Base-by-base conservation (phyloP, 2,113 vertebrate genomes). In the Pituophis catenifer region DNA sequence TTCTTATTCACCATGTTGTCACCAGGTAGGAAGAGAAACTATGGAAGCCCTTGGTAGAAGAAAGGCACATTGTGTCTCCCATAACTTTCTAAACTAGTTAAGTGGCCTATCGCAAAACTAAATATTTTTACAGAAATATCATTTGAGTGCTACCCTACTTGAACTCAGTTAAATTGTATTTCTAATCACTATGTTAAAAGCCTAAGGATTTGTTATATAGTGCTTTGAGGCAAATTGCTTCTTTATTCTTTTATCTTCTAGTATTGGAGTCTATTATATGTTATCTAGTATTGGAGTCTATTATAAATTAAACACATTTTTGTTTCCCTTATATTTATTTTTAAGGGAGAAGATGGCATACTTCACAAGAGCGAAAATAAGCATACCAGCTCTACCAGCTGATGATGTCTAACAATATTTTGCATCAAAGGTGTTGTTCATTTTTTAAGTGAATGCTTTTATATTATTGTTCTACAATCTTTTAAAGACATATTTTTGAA, bases 281-380 rank as follows among this genome's bases (percentile, higher is more conserved):
- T 50, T 44, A 48, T 48, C 1, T 29, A 21, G 24, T 29, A 0
- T 86, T 88, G 33, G 26, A 10, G 0, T 62, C 70, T 58, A 85
- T 54, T 70, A 29, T 24, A 48, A 8, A 48, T 85, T 75, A 89
- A 91, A 54, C 89, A 55, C 24, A 62, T 59, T 89, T 3, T 1
- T 2, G 50, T 26, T 90, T 33, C 5, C 93, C 93, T 50, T 86
- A 38, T 88, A 38, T 55, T 93, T 91, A 38, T 55, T 93, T 91
- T 88, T 33, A 90, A 98, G 98, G 97, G 98, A 98, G 98, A 98
- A 98, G 97, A 98, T 98, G 6, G 98, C 98, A 8, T 98, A 98
- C 94, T 98, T 98, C 97, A 98, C 98, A 88, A 96, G 98, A 95
- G 98, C 98, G 1, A 98, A 98, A 97, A 98, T 98, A 91, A 98